Percentiles rank a stretch among this genome's conserved stretches.
Evolutionary conservation across 2,797 vertebrate species (phyloP).

Genomic region (Muscicapa comitata): DNA sequence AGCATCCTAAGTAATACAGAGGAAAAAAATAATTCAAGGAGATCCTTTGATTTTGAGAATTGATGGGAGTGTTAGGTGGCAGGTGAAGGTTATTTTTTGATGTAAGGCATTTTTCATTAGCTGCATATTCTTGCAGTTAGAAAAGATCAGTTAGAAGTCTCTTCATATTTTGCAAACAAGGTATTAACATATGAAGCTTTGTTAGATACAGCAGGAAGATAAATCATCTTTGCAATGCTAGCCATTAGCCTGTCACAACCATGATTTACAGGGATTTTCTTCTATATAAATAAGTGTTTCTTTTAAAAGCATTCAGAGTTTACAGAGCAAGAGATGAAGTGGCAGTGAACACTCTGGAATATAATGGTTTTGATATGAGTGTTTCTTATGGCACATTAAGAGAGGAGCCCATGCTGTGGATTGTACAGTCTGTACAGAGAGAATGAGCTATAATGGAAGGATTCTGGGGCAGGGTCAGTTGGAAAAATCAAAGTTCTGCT

Average conservation of each 20-base stretch:
- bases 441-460: not conserved
- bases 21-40: not conserved
- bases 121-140: not conserved
- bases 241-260: not conserved
- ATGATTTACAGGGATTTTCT: slow-evolving; percentile 25
- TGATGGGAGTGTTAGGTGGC: not conserved
- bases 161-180: slow-evolving; percentile 3
- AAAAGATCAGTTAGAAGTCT: not conserved
- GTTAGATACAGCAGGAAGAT: not conserved
- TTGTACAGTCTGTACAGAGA: not conserved
- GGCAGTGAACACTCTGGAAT: not conserved
- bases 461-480: not conserved
- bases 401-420: not conserved
- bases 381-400: not conserved
- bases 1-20: not conserved
- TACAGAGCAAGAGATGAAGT: slow-evolving; percentile 7
- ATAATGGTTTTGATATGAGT: not conserved
- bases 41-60: not conserved
- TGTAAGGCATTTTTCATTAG: not conserved
- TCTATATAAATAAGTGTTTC: slow-evolving; percentile 35
- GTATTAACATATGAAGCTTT: slow-evolving; percentile 10
- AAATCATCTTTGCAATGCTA: slow-evolving; percentile 9
- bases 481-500: not conserved
- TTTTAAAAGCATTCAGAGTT: slow-evolving; percentile 35
- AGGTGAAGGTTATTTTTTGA: not conserved